phyloP scores from a whole-genome alignment of 2,113 vertebrate species.

The Phaetusa simplex region DNA sequence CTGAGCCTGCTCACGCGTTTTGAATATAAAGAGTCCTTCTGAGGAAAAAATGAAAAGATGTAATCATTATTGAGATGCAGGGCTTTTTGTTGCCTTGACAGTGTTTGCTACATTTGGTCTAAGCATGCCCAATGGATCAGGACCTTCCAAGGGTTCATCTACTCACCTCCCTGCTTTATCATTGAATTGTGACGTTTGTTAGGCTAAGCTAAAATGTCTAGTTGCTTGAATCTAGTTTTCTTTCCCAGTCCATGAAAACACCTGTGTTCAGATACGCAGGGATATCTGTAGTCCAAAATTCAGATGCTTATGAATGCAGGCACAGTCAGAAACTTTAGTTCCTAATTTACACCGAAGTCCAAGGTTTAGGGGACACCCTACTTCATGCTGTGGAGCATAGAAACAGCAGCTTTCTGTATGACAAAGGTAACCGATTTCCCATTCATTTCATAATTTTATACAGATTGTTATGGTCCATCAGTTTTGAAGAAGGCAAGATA shows the following conservation, averaged over 20 bases:
- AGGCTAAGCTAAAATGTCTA: not conserved
- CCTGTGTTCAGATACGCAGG: not conserved
- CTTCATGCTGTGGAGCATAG: not conserved
- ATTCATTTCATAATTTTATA: not conserved
- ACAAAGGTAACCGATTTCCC: not conserved
- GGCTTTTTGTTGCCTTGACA: not conserved
- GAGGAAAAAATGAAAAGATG: not conserved
- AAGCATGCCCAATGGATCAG: not conserved
- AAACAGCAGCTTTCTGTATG: not conserved
- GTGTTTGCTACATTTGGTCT: not conserved
- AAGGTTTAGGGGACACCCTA: not conserved
- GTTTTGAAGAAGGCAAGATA: conserved; percentile 9
- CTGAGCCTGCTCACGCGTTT: not conserved
- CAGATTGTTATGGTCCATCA: not conserved
- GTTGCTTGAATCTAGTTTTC: not conserved
- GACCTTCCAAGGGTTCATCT: not conserved
- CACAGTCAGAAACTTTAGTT: not conserved
- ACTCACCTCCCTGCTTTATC: not conserved
- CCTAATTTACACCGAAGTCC: not conserved
- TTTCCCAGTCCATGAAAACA: not conserved
- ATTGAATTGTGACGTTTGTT: not conserved
- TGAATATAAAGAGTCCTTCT: not conserved
- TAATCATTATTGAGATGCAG: not conserved
- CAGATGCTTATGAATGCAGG: not conserved
- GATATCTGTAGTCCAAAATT: not conserved